phyloP scores from a whole-genome alignment of 2,888 invertebrate species.

The Rhingia rostrata region DNA sequence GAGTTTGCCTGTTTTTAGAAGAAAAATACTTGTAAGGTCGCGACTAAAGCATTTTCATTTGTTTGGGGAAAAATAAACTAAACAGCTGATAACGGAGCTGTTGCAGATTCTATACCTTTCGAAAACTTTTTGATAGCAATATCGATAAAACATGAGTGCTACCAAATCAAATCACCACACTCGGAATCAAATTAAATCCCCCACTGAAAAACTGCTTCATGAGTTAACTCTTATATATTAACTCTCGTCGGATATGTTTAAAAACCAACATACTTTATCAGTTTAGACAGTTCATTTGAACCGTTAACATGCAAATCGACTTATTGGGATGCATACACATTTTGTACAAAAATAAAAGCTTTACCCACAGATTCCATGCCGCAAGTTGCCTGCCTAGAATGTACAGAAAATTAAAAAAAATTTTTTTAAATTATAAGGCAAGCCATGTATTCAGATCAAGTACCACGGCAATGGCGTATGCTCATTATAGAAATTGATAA shows the following conservation, averaged over 20 bases:
- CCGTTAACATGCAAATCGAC: constrained; percentile 2
- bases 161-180: too few species aligned
- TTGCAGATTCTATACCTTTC: too few species aligned
- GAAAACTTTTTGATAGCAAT: too few species aligned
- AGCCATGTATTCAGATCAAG: constrained; percentile 62
- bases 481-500: constrained; percentile 1
- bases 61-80: too few species aligned
- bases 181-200: too few species aligned
- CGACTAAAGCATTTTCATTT: too few species aligned
- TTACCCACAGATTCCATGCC: constrained; percentile 68
- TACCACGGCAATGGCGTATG: constrained; percentile 38
- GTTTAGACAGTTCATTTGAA: constrained; percentile 66
- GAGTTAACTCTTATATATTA: too few species aligned
- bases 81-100: too few species aligned
- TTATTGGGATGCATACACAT: constrained; percentile 71
- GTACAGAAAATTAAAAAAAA: constrained; percentile 59
- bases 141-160: too few species aligned
- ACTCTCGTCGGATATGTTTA: constrained; percentile 75
- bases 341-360: constrained; percentile 73
- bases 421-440: constrained; percentile 61
- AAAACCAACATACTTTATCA: constrained; percentile 65
- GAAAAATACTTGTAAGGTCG: too few species aligned
- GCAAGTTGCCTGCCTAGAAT: constrained; percentile 71
- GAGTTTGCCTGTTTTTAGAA: too few species aligned
- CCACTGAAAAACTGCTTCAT: too few species aligned